Evolutionary conservation across 2,797 vertebrate genomes (phyloP).

Genomic region (Mormyrus hasselquistii): DNA sequence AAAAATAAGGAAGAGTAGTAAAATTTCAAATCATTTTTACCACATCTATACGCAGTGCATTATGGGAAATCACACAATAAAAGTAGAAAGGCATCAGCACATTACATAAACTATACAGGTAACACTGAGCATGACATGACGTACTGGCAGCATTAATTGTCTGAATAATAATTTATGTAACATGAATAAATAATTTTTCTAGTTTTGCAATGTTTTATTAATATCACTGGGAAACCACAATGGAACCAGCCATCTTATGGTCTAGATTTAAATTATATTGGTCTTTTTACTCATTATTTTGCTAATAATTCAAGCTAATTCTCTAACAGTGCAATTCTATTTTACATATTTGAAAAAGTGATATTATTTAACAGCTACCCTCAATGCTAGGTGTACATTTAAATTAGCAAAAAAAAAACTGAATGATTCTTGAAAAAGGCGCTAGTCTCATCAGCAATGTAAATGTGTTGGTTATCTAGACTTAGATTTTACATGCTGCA

Average conservation of each 20-base stretch:
- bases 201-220: background rate
- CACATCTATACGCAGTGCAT: background rate
- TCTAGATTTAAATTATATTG: slow-evolving; percentile 39
- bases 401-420: background rate
- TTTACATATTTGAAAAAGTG: background rate
- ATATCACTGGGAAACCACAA: slow-evolving; percentile 12
- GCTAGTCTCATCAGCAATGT: background rate
- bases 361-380: background rate
- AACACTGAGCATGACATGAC: background rate
- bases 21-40: background rate
- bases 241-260: slow-evolving; percentile 33
- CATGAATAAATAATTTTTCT: slow-evolving; percentile 11
- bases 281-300: slow-evolving; percentile 36
- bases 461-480: background rate
- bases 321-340: background rate
- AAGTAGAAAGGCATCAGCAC: background rate
- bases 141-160: background rate
- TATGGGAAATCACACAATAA: background rate
- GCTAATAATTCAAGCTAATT: slow-evolving; percentile 44
- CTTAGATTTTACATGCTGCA: background rate
- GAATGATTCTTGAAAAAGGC: background rate
- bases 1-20: background rate
- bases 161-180: slow-evolving; percentile 12
- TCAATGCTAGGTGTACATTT: background rate
- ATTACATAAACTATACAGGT: background rate